phyloP scores from a whole-genome alignment of 2,888 invertebrate genomes.

The Cheiracanthium punctorium region DNA sequence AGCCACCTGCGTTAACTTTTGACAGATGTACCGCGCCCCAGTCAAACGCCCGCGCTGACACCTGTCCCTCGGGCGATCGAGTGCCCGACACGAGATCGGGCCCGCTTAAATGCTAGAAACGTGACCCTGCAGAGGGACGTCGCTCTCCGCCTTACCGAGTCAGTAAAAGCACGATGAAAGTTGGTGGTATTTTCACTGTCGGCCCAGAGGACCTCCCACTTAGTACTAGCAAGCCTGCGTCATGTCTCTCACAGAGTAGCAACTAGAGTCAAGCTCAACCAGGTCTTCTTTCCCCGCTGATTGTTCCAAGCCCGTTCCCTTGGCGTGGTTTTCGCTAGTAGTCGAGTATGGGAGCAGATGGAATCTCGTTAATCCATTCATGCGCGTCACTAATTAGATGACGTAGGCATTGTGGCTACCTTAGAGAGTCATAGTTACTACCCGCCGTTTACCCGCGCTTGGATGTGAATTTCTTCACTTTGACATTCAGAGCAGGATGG shows the following conservation, averaged over 20 bases:
- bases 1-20: constrained; percentile 81
- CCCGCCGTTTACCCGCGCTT: too few species aligned
- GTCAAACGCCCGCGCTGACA: constrained; percentile 54
- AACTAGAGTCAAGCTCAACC: constrained; percentile 79
- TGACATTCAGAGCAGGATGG: too few species aligned
- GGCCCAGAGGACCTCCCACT: constrained; percentile 81
- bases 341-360: constrained; percentile 1
- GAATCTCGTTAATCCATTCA: constrained; percentile 66
- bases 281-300: constrained; percentile 22
- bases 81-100: constrained; percentile 73
- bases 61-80: constrained; percentile 78
- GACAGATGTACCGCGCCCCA: constrained; percentile 65
- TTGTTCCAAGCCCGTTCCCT: constrained; percentile 81
- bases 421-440: too few species aligned
- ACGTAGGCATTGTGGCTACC: constrained; percentile 61
- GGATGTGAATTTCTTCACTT: too few species aligned
- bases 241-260: constrained; percentile 81
- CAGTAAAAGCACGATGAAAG: constrained; percentile 73
- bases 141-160: constrained; percentile 46
- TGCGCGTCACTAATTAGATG: constrained; percentile 65
- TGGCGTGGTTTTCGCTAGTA: constrained; percentile 76
- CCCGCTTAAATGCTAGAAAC: too few species aligned
- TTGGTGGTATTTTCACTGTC: constrained; percentile 73
- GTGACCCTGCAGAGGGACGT: not conserved
- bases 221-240: too few species aligned